A percentile compares a stretch with the other conserved stretches of the same genome.
Conservation (phyloP, 1,140 invertebrate species). For the Aphelenchoides avenae region DNA sequence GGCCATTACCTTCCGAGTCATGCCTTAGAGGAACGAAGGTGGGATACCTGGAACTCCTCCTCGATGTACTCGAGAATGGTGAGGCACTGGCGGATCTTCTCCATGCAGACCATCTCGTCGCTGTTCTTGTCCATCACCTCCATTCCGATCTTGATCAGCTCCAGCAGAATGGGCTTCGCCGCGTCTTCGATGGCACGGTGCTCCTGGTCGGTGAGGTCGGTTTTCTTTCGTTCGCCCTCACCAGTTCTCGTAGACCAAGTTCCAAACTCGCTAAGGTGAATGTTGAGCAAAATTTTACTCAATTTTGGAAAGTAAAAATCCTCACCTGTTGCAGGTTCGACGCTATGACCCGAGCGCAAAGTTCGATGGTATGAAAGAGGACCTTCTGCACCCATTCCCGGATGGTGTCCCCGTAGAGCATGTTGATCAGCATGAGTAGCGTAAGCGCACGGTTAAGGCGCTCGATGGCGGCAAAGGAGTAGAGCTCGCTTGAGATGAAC, state of each 20-base stretch:
- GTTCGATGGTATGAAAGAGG: conserved; percentile 19
- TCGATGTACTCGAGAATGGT: conserved; percentile 15
- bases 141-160: conserved; percentile 11
- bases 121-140: background rate
- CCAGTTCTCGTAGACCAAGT: conserved; percentile 25
- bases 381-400: conserved; percentile 23
- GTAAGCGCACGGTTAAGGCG: conserved; percentile 3
- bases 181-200: conserved; percentile 17
- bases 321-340: conserved; percentile 16
- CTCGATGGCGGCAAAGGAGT: conserved; percentile 9
- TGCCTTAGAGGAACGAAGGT: too few species aligned
- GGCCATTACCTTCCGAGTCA: too few species aligned
- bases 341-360: conserved; percentile 13
- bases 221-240: conserved; percentile 12
- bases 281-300: too few species aligned
- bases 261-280: conserved; percentile 18
- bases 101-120: conserved; percentile 13
- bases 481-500: conserved; percentile 11
- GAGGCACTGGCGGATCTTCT: conserved; percentile 22
- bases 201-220: conserved; percentile 5
- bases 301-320: too few species aligned
- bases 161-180: conserved; percentile 10
- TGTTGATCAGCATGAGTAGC: conserved; percentile 4
- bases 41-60: conserved; percentile 16
- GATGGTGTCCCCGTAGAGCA: conserved; percentile 9